Percentiles rank a stretch among this genome's conserved stretches.
These are phyloP conservation scores for Trematomus loennbergii DNA, from an alignment of 2,113 vertebrate species.

Conservation along the genomic window DNA sequence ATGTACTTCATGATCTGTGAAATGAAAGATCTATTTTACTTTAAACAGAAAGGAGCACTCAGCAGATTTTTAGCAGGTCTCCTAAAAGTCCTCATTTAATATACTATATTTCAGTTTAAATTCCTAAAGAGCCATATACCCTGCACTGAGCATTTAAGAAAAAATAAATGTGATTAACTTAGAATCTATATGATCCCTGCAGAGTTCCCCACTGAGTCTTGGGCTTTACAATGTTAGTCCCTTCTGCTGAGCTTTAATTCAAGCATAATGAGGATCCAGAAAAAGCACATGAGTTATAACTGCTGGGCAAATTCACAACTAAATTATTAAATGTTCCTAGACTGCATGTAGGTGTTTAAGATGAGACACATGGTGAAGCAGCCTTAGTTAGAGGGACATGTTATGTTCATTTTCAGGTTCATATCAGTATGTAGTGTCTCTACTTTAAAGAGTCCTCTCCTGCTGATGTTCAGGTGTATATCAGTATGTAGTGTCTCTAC, in stretches of 20 bases:
- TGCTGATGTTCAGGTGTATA: no score
- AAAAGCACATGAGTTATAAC: background rate
- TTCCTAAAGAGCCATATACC: constrained; percentile 25
- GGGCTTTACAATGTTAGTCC: constrained; percentile 6
- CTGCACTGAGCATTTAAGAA: background rate
- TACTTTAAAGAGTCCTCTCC: no score
- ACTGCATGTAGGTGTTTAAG: background rate
- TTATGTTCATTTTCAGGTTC: no score
- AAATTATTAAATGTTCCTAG: background rate
- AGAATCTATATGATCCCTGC: constrained; percentile 25
- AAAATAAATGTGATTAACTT: constrained; percentile 33
- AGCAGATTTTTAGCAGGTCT: background rate
- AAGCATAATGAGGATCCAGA: constrained; percentile 37
- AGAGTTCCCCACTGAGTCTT: background rate
- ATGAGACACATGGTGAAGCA: background rate
- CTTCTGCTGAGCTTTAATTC: constrained; percentile 54
- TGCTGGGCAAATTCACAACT: constrained; percentile 12
- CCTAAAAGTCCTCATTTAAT: constrained; percentile 36
- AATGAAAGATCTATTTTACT: constrained; percentile 31
- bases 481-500: no score
- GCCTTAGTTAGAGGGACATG: background rate
- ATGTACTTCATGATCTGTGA: constrained; percentile 33
- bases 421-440: no score
- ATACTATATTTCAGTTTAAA: constrained; percentile 40
- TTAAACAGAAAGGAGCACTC: background rate